Percentiles rank a stretch among this genome's conserved stretches.
phyloP scores from a whole-genome alignment of 1,140 invertebrate genomes.

The Anastatus disparis region DNA sequence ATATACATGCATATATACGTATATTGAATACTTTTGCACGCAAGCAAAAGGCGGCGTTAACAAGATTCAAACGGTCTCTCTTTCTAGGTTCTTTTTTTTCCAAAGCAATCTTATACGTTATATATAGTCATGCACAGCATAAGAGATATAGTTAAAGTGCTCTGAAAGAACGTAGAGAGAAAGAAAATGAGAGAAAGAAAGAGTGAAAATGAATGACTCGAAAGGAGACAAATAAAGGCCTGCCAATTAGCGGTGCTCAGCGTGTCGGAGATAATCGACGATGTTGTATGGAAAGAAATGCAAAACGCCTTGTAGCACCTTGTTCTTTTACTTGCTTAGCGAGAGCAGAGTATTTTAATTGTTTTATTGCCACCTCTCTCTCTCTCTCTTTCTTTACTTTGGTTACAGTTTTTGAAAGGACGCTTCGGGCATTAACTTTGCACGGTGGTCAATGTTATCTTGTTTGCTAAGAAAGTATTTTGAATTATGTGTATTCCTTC shows the following conservation, averaged over 20 bases:
- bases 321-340: conserved; percentile 11
- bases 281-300: neutral
- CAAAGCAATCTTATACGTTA: conserved; percentile 47
- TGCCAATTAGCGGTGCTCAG: conserved; percentile 52
- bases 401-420: too few relatives aligned
- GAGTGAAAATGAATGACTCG: neutral
- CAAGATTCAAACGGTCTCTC: conserved; percentile 48
- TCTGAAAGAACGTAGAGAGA: too few relatives aligned
- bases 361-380: conserved; percentile 5
- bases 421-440: too few relatives aligned
- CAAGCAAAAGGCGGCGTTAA: conserved; percentile 31
- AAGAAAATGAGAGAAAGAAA: neutral
- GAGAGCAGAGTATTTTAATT: neutral
- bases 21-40: neutral
- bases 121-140: neutral
- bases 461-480: too few relatives aligned
- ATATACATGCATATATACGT: neutral
- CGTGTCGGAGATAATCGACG: conserved; percentile 45
- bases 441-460: too few relatives aligned
- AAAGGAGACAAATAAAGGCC: conserved; percentile 39
- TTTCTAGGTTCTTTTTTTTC: conserved; percentile 11
- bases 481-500: too few relatives aligned
- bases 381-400: too few relatives aligned
- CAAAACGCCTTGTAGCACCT: conserved; percentile 12
- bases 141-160: too few relatives aligned